Evolutionary conservation across 2,113 vertebrate species (phyloP), one percentile per base, ranked within the genome.

Genomic region (Cochlearius cochlearius): DNA sequence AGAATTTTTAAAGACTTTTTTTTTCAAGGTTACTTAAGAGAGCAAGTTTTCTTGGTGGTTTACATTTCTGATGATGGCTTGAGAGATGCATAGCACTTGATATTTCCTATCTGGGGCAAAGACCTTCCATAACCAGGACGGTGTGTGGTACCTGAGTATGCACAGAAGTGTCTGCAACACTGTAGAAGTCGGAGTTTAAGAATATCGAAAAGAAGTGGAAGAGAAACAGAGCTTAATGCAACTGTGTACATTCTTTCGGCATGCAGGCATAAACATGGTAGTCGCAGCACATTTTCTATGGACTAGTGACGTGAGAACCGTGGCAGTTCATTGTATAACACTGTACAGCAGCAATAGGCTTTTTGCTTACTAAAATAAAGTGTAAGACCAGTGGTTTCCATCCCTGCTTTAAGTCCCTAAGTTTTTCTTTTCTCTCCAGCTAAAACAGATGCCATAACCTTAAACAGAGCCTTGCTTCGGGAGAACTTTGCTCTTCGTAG

Each of bases 301-400:
- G 90, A 96, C 86, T 73, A 74, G 91, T 96, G 92, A 87, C 4
- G 13, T 96, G 86, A 94, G 88, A 96, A 77, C 92, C 4, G 19
- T 62, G 56, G 75, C 94, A 69, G 58, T 95, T 96, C 41, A 36
- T 90, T 96, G 92, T 94, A 58, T 68, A 94, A 94, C 74, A 63
- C 88, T 82, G 87, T 88, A 66, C 85, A 88, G 67, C 71, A 88
- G 93, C 92, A 86, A 94, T 72, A 97, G 97, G 94, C 94, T 84
- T 94, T 90, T 94, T 87, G 82, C 90, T 94, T 97, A 94, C 52
- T 68, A 10, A 85, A 97, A 96, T 96, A 90, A 94, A 96, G 69
- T 85, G 34, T 85, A 93, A 97, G 86, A 92, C 58, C 25, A 34
- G 91, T 88, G 92, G 49, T 97, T 97, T 97, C 91, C 91, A 96